These are phyloP conservation scores for Ophioninae sp. DNA, from an alignment of 2,888 invertebrate species.

Conservation along the genomic window DNA sequence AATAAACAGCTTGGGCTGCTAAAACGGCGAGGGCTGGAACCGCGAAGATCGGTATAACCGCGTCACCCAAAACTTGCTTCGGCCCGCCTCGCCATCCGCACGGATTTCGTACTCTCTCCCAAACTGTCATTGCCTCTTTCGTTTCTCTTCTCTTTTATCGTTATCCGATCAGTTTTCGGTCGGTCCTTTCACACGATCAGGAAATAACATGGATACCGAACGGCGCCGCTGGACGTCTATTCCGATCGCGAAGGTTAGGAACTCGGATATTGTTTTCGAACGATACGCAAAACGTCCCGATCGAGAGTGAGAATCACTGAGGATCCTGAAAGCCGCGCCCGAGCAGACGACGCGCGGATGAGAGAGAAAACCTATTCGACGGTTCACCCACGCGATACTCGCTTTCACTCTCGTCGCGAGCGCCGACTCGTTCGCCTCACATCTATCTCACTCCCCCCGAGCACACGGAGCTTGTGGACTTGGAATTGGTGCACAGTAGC, in stretches of 20 bases:
- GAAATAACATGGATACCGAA: slow-evolving; percentile 3
- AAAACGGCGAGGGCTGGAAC: slow-evolving; percentile 75
- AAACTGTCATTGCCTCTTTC: slow-evolving; percentile 70
- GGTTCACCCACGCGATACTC: too few species aligned
- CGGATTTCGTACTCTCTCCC: slow-evolving; percentile 71
- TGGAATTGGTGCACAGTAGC: background rate
- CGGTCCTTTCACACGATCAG: background rate
- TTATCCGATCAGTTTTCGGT: background rate
- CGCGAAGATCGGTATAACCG: slow-evolving; percentile 77
- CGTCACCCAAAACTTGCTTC: slow-evolving; percentile 78
- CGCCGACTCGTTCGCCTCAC: background rate
- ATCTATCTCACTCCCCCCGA: background rate
- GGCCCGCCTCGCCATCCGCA: slow-evolving; percentile 76
- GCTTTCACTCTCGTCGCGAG: background rate
- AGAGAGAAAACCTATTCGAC: background rate
- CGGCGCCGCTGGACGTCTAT: background rate
- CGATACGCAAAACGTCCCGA: background rate
- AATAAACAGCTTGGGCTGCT: slow-evolving; percentile 76
- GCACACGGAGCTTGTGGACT: background rate
- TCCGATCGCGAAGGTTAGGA: slow-evolving; percentile 46
- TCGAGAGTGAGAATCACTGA: slow-evolving; percentile 13
- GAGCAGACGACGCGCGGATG: background rate
- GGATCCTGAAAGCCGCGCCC: background rate
- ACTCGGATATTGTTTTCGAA: slow-evolving; percentile 34
- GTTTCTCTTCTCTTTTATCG: background rate